phyloP scores from a whole-genome alignment of 2,888 invertebrate genomes.

The Lycaena phlaeas region DNA sequence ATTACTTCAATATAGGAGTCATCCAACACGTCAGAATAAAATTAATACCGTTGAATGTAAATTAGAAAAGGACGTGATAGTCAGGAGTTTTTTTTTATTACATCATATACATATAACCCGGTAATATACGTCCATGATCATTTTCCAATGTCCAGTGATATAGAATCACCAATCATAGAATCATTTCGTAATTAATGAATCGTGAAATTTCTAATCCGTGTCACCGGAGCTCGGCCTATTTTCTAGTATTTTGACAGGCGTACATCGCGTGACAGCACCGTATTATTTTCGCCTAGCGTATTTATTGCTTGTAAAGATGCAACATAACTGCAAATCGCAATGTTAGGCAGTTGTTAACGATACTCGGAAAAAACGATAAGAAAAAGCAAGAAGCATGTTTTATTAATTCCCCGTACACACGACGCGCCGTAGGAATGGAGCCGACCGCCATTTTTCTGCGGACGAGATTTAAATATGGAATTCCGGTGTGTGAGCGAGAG shows the following conservation, averaged over 20 bases:
- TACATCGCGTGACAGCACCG: not conserved
- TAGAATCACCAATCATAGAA: not conserved
- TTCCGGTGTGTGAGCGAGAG: conserved; percentile 72
- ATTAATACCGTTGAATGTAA: no score
- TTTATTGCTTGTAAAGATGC: conserved; percentile 18
- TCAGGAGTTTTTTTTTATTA: no score
- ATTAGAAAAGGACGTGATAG: no score
- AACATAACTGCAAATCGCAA: conserved; percentile 36
- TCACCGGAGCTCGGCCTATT: conserved; percentile 4
- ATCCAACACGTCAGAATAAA: no score
- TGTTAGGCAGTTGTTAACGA: conserved; percentile 50
- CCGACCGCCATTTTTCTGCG: conserved; percentile 70
- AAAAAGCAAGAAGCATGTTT: conserved; percentile 61
- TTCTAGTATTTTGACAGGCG: conserved; percentile 2
- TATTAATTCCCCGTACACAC: conserved; percentile 69
- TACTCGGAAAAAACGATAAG: conserved; percentile 55
- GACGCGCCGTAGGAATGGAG: conserved; percentile 57
- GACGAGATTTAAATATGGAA: conserved; percentile 74
- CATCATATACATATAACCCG: no score
- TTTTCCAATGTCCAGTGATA: no score
- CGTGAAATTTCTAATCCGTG: conserved; percentile 6
- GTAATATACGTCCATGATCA: no score
- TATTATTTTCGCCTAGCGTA: not conserved
- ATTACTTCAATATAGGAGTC: no score
- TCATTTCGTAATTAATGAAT: conserved; percentile 1